Percentiles rank a stretch among this genome's conserved stretches.
Conservation (phyloP, 2,888 invertebrate genomes). For the Nephrotoma guestfalica region DNA sequence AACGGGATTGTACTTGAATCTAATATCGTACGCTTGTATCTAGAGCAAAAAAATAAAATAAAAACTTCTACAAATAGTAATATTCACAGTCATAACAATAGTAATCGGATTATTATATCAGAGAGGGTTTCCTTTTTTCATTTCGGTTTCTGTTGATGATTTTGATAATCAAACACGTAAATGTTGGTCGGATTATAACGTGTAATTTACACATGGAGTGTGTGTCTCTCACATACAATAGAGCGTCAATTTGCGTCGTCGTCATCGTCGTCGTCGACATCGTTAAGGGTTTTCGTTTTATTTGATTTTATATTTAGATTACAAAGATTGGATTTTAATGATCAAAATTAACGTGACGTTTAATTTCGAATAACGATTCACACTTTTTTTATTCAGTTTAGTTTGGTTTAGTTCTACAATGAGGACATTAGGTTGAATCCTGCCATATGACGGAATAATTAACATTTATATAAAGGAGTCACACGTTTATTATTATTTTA, state of each 20-base stretch:
- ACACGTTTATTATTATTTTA: neutral
- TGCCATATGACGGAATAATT: neutral
- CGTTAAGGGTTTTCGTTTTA: neutral
- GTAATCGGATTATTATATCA: neutral
- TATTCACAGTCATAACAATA: neutral
- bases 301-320: neutral
- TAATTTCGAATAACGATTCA: neutral
- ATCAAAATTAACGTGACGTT: neutral
- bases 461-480: neutral
- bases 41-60: neutral
- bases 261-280: neutral
- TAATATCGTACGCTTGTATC: neutral
- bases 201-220: neutral
- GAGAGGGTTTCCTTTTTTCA: neutral
- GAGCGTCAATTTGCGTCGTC: neutral
- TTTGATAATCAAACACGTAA: neutral
- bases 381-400: neutral
- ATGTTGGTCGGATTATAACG: neutral
- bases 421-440: neutral
- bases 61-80: neutral
- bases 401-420: neutral
- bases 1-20: neutral
- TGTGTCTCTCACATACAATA: neutral
- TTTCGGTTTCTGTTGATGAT: neutral
- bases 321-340: neutral